Conservation (phyloP, 2,113 vertebrate species). For the Ceuthmochares aereus region DNA sequence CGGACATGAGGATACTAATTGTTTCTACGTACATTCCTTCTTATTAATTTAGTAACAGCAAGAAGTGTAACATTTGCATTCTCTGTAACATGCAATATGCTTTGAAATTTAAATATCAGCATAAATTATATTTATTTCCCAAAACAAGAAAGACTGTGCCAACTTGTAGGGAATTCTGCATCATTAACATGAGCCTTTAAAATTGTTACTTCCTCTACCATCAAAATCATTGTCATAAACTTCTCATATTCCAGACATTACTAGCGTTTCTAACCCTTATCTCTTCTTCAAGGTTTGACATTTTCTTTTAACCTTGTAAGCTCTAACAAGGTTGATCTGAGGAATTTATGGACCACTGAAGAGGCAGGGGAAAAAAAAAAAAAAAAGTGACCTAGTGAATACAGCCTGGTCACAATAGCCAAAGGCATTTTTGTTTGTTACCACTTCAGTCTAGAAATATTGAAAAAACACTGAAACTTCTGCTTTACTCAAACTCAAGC, state of each 20-base stretch:
- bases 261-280: background rate
- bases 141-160: background rate
- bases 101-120: constrained; percentile 16
- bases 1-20: constrained; percentile 16
- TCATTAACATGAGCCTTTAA: background rate
- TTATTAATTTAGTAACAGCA: constrained; percentile 24
- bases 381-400: background rate
- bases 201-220: background rate
- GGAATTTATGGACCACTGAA: background rate
- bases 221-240: background rate
- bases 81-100: background rate
- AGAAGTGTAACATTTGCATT: background rate
- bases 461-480: background rate
- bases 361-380: background rate
- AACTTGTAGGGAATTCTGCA: background rate
- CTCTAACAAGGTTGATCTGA: background rate
- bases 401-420: background rate
- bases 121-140: background rate
- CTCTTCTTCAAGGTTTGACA: background rate
- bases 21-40: background rate
- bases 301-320: background rate
- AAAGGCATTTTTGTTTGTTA: background rate
- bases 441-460: background rate
- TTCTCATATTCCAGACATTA: background rate
- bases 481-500: background rate